Percentiles rank a stretch among this genome's conserved stretches.
phyloP scores from a whole-genome alignment of 2,113 vertebrate species.

The Xiphorhynchus elegans region DNA sequence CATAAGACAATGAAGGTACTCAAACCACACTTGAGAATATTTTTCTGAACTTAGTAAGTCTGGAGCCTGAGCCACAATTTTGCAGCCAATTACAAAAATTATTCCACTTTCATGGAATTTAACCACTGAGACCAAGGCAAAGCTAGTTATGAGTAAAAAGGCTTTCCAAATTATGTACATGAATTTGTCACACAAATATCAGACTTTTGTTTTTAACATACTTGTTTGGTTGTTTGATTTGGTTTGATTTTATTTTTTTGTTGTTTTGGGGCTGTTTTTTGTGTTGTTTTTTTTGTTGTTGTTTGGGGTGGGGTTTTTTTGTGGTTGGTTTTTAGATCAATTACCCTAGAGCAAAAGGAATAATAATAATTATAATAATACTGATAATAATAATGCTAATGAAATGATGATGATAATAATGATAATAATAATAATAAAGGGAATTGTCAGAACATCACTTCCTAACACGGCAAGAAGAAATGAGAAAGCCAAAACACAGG shows the following conservation, averaged over 20 bases:
- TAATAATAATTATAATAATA: neutral
- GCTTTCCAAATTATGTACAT: neutral
- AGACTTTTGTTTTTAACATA: neutral
- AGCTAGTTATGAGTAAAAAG: neutral
- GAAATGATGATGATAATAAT: neutral
- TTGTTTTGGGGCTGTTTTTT: neutral
- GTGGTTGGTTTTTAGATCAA: neutral
- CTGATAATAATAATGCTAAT: neutral
- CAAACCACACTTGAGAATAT: neutral
- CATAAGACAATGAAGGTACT: neutral
- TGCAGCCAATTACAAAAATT: neutral
- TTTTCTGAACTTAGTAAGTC: neutral
- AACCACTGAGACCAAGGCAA: neutral
- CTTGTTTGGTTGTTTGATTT: too few species aligned
- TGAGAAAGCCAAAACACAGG: neutral
- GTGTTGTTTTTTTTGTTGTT: neutral
- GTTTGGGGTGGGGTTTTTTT: neutral
- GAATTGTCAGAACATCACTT: neutral
- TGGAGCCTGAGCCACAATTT: neutral
- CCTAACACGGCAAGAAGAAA: neutral
- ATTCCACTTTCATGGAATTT: neutral
- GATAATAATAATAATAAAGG: neutral
- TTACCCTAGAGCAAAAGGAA: neutral
- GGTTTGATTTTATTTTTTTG: too few species aligned
- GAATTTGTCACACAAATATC: neutral